Percentiles rank a stretch among this genome's conserved stretches.
phyloP scores from a whole-genome alignment of 2,888 invertebrate species.

The Pandemis cinnamomeana region DNA sequence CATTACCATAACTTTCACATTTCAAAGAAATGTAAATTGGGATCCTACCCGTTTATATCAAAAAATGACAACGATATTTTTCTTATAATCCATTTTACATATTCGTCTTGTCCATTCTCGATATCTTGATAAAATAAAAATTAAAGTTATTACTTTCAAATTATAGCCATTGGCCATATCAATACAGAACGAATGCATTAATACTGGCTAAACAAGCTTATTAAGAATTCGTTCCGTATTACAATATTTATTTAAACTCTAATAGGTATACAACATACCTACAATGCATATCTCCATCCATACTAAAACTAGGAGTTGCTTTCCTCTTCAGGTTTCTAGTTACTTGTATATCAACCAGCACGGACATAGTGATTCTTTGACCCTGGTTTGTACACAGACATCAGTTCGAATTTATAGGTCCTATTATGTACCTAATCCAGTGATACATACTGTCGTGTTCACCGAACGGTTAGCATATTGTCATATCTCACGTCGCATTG shows the following conservation, averaged over 20 bases:
- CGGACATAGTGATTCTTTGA: too few species aligned
- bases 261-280: too few species aligned
- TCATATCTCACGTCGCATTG: slow-evolving; percentile 39
- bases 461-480: slow-evolving; percentile 43
- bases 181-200: not conserved
- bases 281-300: too few species aligned
- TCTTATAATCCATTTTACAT: not conserved
- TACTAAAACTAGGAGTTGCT: too few species aligned
- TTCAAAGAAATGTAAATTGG: not conserved
- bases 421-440: slow-evolving; percentile 7
- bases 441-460: slow-evolving; percentile 24
- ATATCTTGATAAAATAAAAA: slow-evolving; percentile 1
- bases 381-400: too few species aligned
- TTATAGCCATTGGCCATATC: not conserved
- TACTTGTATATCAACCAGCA: too few species aligned
- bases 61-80: not conserved
- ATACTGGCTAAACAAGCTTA: too few species aligned
- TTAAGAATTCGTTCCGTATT: too few species aligned
- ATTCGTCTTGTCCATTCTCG: not conserved
- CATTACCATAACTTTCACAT: not conserved
- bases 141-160: not conserved
- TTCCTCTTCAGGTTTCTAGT: too few species aligned
- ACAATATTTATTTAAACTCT: too few species aligned
- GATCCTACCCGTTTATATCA: not conserved
- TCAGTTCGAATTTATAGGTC: too few species aligned